phyloP scores from a whole-genome alignment of 2,797 vertebrate species.

The Xiphophorus birchmanni region DNA sequence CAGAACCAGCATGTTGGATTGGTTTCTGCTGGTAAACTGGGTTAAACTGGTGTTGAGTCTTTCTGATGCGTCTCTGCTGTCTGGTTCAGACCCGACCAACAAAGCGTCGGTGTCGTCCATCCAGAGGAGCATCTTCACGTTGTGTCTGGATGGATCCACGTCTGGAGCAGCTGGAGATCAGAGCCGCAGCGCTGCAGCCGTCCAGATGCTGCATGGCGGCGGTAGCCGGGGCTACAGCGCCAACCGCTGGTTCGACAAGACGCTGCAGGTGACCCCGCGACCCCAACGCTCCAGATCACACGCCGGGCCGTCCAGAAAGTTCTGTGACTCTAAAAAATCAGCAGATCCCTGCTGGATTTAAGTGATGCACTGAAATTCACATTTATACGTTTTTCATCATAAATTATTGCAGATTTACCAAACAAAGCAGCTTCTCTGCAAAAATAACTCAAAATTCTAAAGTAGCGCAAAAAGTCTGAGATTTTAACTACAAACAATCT shows the following conservation, averaged over 20 bases:
- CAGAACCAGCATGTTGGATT: not conserved
- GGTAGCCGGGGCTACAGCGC: constrained; percentile 86
- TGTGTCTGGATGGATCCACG: constrained; percentile 89
- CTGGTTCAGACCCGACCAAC: constrained; percentile 87
- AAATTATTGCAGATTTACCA: no score
- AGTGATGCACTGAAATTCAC: no score
- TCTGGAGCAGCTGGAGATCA: constrained; percentile 80
- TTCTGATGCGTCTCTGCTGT: not conserved
- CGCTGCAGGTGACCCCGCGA: constrained; percentile 85
- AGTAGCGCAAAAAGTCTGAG: no score
- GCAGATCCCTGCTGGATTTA: no score
- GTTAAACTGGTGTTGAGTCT: not conserved
- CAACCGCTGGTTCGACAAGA: constrained; percentile 99
- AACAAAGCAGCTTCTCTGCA: no score
- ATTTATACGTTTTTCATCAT: no score
- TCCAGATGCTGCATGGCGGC: constrained; percentile 90
- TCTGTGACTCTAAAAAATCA: no score
- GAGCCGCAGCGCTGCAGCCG: constrained; percentile 82
- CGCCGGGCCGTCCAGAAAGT: no score
- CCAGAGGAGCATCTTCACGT: constrained; percentile 91
- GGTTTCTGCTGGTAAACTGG: not conserved
- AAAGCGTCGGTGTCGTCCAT: constrained; percentile 87
- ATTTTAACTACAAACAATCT: no score
- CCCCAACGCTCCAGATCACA: not conserved
- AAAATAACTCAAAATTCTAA: no score